phyloP scores from a whole-genome alignment of 2,888 invertebrate species.

The Drosophila anomelani region DNA sequence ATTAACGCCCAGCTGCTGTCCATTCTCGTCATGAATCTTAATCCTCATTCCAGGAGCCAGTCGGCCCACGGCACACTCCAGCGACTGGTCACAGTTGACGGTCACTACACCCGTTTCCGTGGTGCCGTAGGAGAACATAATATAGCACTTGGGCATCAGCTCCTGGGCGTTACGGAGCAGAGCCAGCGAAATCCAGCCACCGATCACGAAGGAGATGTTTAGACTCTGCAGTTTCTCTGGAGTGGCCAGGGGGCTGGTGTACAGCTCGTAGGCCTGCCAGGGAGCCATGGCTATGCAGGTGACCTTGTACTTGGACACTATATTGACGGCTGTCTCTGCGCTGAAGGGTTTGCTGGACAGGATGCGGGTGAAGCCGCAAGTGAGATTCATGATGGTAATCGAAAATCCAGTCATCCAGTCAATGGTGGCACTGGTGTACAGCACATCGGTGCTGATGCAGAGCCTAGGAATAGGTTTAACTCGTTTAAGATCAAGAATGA shows the following conservation, averaged over 20 bases:
- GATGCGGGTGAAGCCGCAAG: slow-evolving; percentile 54
- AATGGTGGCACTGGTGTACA: slow-evolving; percentile 62
- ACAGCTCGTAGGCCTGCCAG: slow-evolving; percentile 56
- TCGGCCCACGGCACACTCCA: slow-evolving; percentile 66
- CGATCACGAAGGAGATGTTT: slow-evolving; percentile 41
- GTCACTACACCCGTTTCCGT: slow-evolving; percentile 62
- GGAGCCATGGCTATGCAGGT: slow-evolving; percentile 53
- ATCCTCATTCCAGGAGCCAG: slow-evolving; percentile 53
- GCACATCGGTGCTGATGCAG: slow-evolving; percentile 44
- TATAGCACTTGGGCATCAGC: slow-evolving; percentile 38
- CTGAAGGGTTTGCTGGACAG: slow-evolving; percentile 57
- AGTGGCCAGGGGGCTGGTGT: slow-evolving; percentile 50
- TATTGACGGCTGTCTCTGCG: slow-evolving; percentile 47
- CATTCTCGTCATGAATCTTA: slow-evolving; percentile 71
- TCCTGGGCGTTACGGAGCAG: slow-evolving; percentile 41
- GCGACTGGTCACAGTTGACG: slow-evolving; percentile 37
- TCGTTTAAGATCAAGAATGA: too few relatives aligned
- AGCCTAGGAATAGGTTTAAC: slow-evolving; percentile 23
- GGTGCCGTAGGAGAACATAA: slow-evolving; percentile 55
- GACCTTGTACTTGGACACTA: slow-evolving; percentile 60
- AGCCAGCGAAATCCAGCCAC: slow-evolving; percentile 53
- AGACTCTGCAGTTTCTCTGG: slow-evolving; percentile 40
- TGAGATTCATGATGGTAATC: slow-evolving; percentile 26
- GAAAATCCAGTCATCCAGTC: slow-evolving; percentile 74
- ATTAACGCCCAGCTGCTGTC: slow-evolving; percentile 58